A percentile compares a stretch with the other conserved stretches of the same genome.
phyloP scores from a whole-genome alignment of 2,888 invertebrate species.

The Netelia fuscicornis region DNA sequence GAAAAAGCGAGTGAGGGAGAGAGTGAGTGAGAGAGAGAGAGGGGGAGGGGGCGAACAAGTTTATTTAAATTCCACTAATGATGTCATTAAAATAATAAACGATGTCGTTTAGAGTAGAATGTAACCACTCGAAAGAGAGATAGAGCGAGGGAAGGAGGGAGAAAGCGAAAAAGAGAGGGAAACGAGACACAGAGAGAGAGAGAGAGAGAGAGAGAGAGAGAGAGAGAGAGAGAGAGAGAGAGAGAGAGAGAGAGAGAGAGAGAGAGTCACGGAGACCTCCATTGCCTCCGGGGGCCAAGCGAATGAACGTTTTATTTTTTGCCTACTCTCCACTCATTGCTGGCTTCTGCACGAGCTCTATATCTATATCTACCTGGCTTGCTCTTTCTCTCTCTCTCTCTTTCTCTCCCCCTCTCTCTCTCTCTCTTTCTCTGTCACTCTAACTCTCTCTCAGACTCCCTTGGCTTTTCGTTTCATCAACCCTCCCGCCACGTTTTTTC shows the following conservation, averaged over 20 bases:
- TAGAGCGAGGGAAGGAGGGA: neutral
- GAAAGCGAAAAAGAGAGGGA: conserved; percentile 10
- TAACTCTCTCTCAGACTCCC: conserved; percentile 17
- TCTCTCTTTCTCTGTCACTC: neutral
- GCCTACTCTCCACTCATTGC: conserved; percentile 41
- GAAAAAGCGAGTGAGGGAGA: neutral
- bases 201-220: too few species aligned
- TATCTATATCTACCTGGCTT: neutral
- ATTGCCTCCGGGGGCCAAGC: conserved; percentile 50
- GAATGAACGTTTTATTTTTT: conserved; percentile 62
- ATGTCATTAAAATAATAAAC: conserved; percentile 82
- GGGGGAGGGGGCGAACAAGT: conserved; percentile 67
- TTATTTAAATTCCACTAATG: conserved; percentile 81
- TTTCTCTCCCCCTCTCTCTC: conserved; percentile 9
- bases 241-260: neutral
- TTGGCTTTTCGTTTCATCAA: conserved; percentile 41
- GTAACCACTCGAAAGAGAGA: conserved; percentile 66
- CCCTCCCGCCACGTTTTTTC: conserved; percentile 13
- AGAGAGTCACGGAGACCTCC: conserved; percentile 46
- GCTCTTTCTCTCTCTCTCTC: conserved; percentile 7
- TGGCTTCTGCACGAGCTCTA: conserved; percentile 41
- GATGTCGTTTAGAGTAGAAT: conserved; percentile 76
- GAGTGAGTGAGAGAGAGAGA: conserved; percentile 7
- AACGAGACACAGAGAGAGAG: neutral
- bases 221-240: conserved; percentile 17